These are phyloP conservation scores for Cloeon dipterum DNA, from an alignment of 2,888 invertebrate genomes.

Conservation along the genomic window DNA sequence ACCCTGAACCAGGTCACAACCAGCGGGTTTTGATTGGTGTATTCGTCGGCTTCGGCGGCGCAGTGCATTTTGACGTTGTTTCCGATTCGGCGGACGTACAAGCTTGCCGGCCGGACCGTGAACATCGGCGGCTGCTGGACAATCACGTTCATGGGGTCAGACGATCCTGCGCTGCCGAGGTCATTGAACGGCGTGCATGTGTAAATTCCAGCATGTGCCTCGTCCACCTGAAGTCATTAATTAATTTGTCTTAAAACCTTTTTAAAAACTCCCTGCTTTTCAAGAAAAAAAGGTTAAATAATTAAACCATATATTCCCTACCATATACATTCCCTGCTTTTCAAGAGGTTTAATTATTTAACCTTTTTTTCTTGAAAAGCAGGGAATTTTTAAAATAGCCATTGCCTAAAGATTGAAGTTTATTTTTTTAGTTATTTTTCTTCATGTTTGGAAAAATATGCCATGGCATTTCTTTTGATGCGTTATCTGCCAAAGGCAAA, in stretches of 20 bases:
- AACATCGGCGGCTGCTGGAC: slow-evolving; percentile 72
- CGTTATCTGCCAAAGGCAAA: too few relatives aligned
- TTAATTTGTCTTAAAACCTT: neutral
- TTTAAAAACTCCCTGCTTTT: neutral
- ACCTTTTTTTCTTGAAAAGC: too few relatives aligned
- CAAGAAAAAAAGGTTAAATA: too few relatives aligned
- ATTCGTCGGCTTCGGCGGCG: slow-evolving; percentile 38
- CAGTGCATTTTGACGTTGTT: slow-evolving; percentile 65
- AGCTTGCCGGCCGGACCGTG: slow-evolving; percentile 50
- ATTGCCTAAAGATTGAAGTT: too few relatives aligned
- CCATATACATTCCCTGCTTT: too few relatives aligned
- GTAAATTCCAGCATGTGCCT: slow-evolving; percentile 67
- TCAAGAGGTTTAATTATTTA: too few relatives aligned
- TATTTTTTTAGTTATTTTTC: too few relatives aligned
- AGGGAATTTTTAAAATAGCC: too few relatives aligned
- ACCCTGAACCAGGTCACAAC: neutral
- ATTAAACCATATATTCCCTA: too few relatives aligned
- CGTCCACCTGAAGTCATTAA: slow-evolving; percentile 43
- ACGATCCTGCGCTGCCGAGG: slow-evolving; percentile 65
- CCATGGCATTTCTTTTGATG: too few relatives aligned
- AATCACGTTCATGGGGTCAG: slow-evolving; percentile 53
- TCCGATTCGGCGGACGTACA: slow-evolving; percentile 63
- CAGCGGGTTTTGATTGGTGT: neutral
- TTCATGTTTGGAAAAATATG: too few relatives aligned
- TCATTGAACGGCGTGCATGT: slow-evolving; percentile 81